Evolutionary conservation across 2,113 vertebrate genomes (phyloP).

Genomic region (Antidorcas marsupialis): DNA sequence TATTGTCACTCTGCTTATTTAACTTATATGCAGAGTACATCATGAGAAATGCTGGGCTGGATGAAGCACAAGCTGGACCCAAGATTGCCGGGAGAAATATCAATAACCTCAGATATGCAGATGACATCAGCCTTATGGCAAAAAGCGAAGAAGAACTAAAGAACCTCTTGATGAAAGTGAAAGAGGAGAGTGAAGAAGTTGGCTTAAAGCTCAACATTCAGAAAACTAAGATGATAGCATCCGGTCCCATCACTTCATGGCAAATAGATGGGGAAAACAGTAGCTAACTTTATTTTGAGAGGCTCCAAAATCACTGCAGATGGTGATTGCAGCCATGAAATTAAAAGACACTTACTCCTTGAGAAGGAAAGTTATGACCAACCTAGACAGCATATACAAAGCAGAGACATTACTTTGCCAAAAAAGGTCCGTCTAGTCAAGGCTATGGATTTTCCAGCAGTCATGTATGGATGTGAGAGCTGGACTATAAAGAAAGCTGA

Average conservation of each 20-base stretch:
- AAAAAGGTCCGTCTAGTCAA: background rate
- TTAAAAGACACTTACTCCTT: background rate
- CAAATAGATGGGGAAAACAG: background rate
- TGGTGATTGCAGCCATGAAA: background rate
- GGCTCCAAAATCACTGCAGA: background rate
- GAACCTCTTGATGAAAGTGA: background rate
- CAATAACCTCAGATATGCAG: background rate
- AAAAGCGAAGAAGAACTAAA: background rate
- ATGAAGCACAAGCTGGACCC: background rate
- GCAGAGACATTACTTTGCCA: background rate
- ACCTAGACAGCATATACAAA: background rate
- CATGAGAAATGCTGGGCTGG: background rate
- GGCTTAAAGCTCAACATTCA: background rate
- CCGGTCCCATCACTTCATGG: background rate
- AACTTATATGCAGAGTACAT: background rate
- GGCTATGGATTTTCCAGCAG: background rate
- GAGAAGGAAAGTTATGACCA: background rate
- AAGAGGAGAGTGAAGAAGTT: background rate
- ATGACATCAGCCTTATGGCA: background rate
- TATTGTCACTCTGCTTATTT: background rate
- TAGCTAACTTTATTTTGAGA: background rate
- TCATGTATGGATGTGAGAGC: background rate
- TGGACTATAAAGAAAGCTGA: background rate
- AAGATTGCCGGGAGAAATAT: accelerated
- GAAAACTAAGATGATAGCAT: background rate